Evolutionary conservation across 2,797 vertebrate species (phyloP), one percentile per base, ranked within the genome.

Genomic region (Delichon dasypus): DNA sequence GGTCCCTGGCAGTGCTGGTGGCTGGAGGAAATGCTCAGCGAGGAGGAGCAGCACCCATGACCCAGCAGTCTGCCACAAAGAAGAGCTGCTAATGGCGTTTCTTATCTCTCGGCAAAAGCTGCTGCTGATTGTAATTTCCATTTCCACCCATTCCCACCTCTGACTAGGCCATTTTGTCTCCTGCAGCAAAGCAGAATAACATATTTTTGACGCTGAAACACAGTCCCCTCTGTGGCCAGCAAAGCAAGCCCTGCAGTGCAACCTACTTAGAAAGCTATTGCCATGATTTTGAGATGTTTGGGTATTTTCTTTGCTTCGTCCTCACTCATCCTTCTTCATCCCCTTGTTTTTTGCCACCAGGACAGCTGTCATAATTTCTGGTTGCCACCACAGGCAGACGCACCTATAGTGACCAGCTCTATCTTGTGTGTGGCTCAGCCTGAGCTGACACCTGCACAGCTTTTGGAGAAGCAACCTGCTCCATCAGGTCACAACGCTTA

Each of bases 71-170:
- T 83, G 66, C 40, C 89, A 64, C 2, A 1, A 54, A 72, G 30
- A 26, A 80, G 44, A 79, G 62, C 36, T 1, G 20, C 85, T 94
- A 91, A 91, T 92, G 79, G 89, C 76, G 85, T 70, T 85, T 85
- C 70, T 70, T 90, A 92, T 70, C 62, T 70, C 91, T 80, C 62
- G 85, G 73, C 45, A 94, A 93, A 96, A 95, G 85, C 64, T 83
- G 48, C 32, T 88, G 51, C 29, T 26, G 38, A 85, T 70, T 11
- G 0, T n/a, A 51, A 61, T 79, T 92, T 90, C 85, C 79, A 88
- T 78, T 95, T 91, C 79, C 34, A 88, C 40, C 26, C 48, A 47
- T 93, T 83, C 50, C n/a, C 32, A 93, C 65, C 32, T 93, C 34
- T 45, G 62, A 50, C 81, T 91, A 91, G 76, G 42, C 11, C 55